These are phyloP conservation scores for Metopia argyrocephala DNA, from an alignment of 2,888 invertebrate genomes.

Conservation along the genomic window DNA sequence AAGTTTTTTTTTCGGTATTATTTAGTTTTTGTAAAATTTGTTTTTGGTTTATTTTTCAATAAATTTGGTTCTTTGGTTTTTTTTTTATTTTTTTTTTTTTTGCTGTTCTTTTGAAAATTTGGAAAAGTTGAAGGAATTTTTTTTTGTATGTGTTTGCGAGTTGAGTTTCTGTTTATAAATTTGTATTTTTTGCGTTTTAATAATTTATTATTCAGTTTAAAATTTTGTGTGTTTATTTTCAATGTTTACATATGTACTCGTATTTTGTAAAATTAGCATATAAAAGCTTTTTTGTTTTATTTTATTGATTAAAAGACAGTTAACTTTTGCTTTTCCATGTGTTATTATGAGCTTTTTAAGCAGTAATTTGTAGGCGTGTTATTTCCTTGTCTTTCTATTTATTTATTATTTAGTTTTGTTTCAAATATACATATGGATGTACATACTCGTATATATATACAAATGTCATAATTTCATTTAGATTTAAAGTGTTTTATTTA, in stretches of 20 bases:
- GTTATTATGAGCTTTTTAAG: slow-evolving; percentile 57
- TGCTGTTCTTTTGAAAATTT: slow-evolving; percentile 24
- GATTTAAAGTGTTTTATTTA: slow-evolving; percentile 15
- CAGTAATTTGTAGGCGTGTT: slow-evolving; percentile 60
- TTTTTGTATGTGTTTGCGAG: no score
- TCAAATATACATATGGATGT: slow-evolving; percentile 54
- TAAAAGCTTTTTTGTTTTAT: slow-evolving; percentile 56
- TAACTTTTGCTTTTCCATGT: slow-evolving; percentile 52
- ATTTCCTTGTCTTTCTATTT: slow-evolving; percentile 4
- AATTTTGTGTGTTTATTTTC: not conserved
- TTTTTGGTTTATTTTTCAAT: slow-evolving; percentile 10
- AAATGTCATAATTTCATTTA: slow-evolving; percentile 18
- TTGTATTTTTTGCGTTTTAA: no score
- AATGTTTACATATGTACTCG: not conserved
- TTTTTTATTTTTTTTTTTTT: slow-evolving; percentile 3
- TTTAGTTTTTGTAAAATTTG: slow-evolving; percentile 9
- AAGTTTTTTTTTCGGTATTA: slow-evolving; percentile 47
- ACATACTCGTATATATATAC: no score
- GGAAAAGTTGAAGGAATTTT: slow-evolving; percentile 48
- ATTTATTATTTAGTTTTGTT: slow-evolving; percentile 12
- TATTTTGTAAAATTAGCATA: slow-evolving; percentile 39
- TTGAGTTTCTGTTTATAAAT: no score
- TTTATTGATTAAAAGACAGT: slow-evolving; percentile 60
- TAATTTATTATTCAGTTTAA: not conserved
- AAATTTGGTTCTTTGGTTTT: slow-evolving; percentile 34